These are phyloP conservation scores for Andrena cerasifolii DNA, from an alignment of 1,140 invertebrate genomes.

Conservation along the genomic window DNA sequence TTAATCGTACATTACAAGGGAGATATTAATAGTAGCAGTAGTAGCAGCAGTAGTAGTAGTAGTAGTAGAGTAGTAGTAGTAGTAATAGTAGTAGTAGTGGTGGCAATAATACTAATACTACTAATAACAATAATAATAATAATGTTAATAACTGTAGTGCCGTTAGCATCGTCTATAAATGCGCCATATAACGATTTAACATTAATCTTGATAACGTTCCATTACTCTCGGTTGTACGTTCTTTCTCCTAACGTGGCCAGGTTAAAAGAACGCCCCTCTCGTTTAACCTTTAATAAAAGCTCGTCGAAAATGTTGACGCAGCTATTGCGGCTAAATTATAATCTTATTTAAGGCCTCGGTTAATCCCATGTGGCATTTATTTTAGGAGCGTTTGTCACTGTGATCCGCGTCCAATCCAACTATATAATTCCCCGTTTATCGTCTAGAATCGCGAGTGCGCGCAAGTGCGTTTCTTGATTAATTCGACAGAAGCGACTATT, in stretches of 20 bases:
- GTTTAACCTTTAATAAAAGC: neutral
- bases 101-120: slow-evolving; percentile 70
- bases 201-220: slow-evolving; percentile 56
- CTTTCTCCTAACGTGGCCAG: neutral
- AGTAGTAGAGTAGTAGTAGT: slow-evolving; percentile 35
- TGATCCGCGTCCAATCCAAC: neutral
- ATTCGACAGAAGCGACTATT: no score
- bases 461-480: no score
- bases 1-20: slow-evolving; percentile 71
- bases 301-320: slow-evolving; percentile 7
- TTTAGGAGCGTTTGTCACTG: neutral
- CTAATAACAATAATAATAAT: slow-evolving; percentile 71
- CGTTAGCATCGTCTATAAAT: slow-evolving; percentile 63
- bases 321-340: slow-evolving; percentile 33
- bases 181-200: slow-evolving; percentile 64
- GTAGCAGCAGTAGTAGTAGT: neutral
- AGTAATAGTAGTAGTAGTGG: slow-evolving; percentile 62
- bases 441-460: no score
- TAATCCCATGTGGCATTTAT: slow-evolving; percentile 29
- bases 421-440: no score
- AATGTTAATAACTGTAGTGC: slow-evolving; percentile 72
- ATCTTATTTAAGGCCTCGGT: slow-evolving; percentile 48
- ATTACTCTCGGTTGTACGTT: slow-evolving; percentile 31
- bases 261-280: slow-evolving; percentile 29
- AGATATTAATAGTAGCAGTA: slow-evolving; percentile 64